Evolutionary conservation across 1,140 invertebrate species (phyloP).

Genomic region (Cotesia chilonis): DNA sequence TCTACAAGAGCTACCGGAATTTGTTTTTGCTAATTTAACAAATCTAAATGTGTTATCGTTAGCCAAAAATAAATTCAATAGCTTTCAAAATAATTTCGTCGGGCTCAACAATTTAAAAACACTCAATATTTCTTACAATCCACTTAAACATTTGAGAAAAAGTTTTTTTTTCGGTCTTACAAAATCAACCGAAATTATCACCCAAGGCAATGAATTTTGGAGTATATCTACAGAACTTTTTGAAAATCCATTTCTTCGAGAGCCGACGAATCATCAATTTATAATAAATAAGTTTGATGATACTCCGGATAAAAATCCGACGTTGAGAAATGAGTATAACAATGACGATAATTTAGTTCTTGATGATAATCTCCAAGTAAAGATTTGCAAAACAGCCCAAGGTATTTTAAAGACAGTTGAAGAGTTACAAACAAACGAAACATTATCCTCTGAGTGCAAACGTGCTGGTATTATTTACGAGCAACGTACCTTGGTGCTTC

Average conservation of each 20-base stretch:
- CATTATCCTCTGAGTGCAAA: constrained; percentile 32
- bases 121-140: constrained; percentile 47
- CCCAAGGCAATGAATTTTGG: constrained; percentile 40
- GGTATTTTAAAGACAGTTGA: constrained; percentile 41
- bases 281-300: neutral
- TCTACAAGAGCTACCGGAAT: constrained; percentile 42
- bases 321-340: neutral
- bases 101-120: constrained; percentile 45
- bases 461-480: constrained; percentile 35
- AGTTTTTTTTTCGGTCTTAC: constrained; percentile 45
- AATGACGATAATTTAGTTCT: constrained; percentile 13
- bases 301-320: neutral
- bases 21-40: constrained; percentile 48
- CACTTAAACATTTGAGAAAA: constrained; percentile 39
- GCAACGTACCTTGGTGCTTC: constrained; percentile 36
- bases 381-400: constrained; percentile 42
- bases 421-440: constrained; percentile 30
- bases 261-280: neutral
- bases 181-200: constrained; percentile 39
- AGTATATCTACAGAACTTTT: constrained; percentile 46
- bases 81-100: constrained; percentile 40
- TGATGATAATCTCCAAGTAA: constrained; percentile 31
- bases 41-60: constrained; percentile 42
- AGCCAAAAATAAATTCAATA: constrained; percentile 44
- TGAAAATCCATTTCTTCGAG: constrained; percentile 40